These are phyloP conservation scores for Heterotis niloticus DNA, from an alignment of 2,113 vertebrate genomes.

Conservation along the genomic window DNA sequence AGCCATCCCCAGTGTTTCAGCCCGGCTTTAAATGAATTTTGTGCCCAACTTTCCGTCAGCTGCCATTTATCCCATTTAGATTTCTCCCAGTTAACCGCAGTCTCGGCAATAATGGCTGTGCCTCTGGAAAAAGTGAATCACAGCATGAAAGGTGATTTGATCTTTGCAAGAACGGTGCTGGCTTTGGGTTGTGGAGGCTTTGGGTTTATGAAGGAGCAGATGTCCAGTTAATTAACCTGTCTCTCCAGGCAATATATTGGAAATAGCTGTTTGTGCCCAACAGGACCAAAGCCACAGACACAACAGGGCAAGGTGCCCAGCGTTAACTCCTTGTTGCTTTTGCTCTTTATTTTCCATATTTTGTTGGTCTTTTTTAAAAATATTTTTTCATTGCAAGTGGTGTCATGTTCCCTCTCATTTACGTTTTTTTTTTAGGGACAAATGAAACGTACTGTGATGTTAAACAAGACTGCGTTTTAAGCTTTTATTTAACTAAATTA, in stretches of 20 bases:
- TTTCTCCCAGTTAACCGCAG: background rate
- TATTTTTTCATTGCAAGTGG: too few species aligned
- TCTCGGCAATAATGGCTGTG: background rate
- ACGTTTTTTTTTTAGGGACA: background rate
- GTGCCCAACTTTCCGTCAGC: too few species aligned
- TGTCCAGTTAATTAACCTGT: slow-evolving; percentile 6
- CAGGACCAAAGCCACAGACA: background rate
- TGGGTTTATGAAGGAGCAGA: background rate
- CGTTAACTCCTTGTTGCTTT: background rate
- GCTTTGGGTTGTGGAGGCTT: background rate
- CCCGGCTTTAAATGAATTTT: too few species aligned
- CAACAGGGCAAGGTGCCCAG: background rate
- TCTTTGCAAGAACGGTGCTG: background rate
- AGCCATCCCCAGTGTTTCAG: too few species aligned
- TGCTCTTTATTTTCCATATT: background rate
- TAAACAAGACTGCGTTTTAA: too few species aligned
- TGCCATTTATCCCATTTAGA: too few species aligned
- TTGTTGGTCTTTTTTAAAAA: too few species aligned
- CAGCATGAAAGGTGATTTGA: background rate
- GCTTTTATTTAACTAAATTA: too few species aligned
- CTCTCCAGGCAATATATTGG: background rate
- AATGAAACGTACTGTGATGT: background rate
- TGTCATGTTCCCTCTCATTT: background rate
- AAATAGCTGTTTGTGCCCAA: background rate
- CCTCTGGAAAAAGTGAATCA: background rate